Evolutionary conservation across 1,140 invertebrate genomes (phyloP), one percentile per base, ranked within the genome.

Genomic region (Nixonia krombeini): DNA sequence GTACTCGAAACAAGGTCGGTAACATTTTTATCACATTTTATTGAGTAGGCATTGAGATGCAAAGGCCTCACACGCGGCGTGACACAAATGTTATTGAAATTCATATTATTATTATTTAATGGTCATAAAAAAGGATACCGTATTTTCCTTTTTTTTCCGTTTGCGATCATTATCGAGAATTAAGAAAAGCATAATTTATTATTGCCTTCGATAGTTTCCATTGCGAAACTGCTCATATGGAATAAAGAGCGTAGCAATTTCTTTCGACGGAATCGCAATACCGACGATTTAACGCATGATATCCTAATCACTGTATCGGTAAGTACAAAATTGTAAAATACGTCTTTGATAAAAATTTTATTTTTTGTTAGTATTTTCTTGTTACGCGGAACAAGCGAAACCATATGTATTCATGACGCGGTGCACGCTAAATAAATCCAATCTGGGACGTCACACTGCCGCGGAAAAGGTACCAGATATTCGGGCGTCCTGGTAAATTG

Each of bases 331-430:
- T n/a, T n/a, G n/a, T n/a, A n/a, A n/a, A n/a, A n/a, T n/a, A n/a
- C n/a, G n/a, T n/a, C n/a, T n/a, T n/a, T n/a, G n/a, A n/a, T n/a
- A n/a, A n/a, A n/a, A n/a, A n/a, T 21, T 2, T 6, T 21, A 21
- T 21, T 21, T 21, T 21, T 21, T 21, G 21, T 21, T 21, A 21
- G 21, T 6, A 6, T 21, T 6, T 21, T 21, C 21, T 21, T 2
- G 21, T 21, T 3, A 21, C 21, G 6, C 6, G 21, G 6, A 21
- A 6, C 49, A 17, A 37, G 53, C 31, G 51, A 50, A 62, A 65
- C 61, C 68, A 66, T 75, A 74, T 70, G 68, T 75, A 77, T 77
- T 77, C 75, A 75, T 74, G 67, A 40, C 41, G 37, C 42, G 31
- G 16, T 12, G 31, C 17, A 35, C 13, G 65, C 44, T 68, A 69